These are phyloP conservation scores for Bathynomus jamesi DNA, from an alignment of 1,140 invertebrate species.

Conservation along the genomic window DNA sequence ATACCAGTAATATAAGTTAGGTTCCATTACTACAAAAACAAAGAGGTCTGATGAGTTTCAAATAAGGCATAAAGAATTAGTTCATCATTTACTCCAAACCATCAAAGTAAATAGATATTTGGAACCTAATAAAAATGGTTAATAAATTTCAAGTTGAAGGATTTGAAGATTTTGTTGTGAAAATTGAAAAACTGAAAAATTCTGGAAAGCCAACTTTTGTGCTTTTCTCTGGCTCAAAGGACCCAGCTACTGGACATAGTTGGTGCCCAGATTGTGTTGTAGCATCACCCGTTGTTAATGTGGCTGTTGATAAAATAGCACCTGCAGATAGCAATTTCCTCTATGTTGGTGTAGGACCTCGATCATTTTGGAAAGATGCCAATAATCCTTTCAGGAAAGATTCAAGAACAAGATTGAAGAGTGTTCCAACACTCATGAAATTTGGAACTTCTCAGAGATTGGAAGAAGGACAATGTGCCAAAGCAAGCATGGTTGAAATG, in stretches of 20 bases:
- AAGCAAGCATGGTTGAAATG: conserved; percentile 42
- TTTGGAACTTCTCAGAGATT: conserved; percentile 40
- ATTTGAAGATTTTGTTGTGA: conserved; percentile 35
- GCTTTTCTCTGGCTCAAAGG: conserved; percentile 43
- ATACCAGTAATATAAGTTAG: too few relatives aligned
- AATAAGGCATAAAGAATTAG: too few relatives aligned
- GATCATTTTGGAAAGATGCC: conserved; percentile 42
- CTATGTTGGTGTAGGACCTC: conserved; percentile 43
- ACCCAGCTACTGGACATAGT: conserved; percentile 41
- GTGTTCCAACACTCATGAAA: conserved; percentile 44
- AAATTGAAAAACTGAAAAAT: conserved; percentile 19
- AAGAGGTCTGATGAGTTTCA: too few relatives aligned
- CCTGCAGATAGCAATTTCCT: conserved; percentile 42
- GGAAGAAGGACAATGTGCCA: conserved; percentile 42
- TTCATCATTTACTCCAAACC: too few relatives aligned
- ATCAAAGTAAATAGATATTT: too few relatives aligned
- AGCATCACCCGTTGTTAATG: conserved; percentile 44
- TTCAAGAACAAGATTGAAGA: conserved; percentile 39
- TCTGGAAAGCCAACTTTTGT: conserved; percentile 41
- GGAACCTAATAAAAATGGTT: conserved; percentile 38
- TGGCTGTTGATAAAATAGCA: conserved; percentile 38
- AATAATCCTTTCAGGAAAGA: conserved; percentile 43
- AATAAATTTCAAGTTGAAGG: conserved; percentile 36
- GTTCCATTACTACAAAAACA: too few relatives aligned
- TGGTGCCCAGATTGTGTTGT: conserved; percentile 49